phyloP scores from a whole-genome alignment of 2,797 vertebrate species.

The Phalloptychus januarius region DNA sequence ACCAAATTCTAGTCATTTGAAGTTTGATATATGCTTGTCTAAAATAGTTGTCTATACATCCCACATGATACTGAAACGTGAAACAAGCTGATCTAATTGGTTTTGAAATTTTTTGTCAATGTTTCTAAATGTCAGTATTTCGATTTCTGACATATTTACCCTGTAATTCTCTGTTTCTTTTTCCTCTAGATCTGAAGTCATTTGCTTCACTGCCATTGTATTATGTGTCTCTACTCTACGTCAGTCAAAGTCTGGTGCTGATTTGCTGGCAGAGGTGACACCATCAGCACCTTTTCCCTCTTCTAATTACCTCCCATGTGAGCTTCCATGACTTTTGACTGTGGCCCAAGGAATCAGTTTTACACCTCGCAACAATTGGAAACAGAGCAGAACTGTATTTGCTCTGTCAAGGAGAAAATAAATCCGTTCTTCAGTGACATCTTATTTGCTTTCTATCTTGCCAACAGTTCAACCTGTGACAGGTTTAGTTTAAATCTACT shows the following conservation, averaged over 20 bases:
- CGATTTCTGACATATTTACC: neutral
- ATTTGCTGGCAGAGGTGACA: constrained; percentile 95
- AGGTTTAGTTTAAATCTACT: neutral
- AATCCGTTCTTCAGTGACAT: neutral
- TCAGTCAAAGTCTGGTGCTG: constrained; percentile 88
- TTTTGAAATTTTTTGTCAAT: neutral
- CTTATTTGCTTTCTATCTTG: neutral
- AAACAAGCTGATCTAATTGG: neutral
- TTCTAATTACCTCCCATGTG: constrained; percentile 11
- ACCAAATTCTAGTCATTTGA: too few relatives aligned
- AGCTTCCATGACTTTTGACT: constrained; percentile 52
- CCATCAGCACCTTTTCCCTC: constrained; percentile 57
- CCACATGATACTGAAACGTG: too few relatives aligned
- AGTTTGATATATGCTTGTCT: too few relatives aligned
- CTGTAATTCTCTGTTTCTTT: constrained; percentile 4
- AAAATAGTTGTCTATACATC: too few relatives aligned
- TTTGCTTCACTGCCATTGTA: constrained; percentile 80
- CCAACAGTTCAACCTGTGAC: neutral
- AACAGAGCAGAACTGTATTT: neutral
- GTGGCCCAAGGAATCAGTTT: neutral
- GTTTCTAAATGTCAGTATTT: neutral
- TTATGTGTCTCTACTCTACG: constrained; percentile 89
- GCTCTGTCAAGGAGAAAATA: neutral
- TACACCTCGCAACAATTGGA: neutral
- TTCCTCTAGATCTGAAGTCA: constrained; percentile 86